These are phyloP conservation scores for Heliconius melpomene DNA, from an alignment of 1,140 invertebrate species.

Conservation along the genomic window DNA sequence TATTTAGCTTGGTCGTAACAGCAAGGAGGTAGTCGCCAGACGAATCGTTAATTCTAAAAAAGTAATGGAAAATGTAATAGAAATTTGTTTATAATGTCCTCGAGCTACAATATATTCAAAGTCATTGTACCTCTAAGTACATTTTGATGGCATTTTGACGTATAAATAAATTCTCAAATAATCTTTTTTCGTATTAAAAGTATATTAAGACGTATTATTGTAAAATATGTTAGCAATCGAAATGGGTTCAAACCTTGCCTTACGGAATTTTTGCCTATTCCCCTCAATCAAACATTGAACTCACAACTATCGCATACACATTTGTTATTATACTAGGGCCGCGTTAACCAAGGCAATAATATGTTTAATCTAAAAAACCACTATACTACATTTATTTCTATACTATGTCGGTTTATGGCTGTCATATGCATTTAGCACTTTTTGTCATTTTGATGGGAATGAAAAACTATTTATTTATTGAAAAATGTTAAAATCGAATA, in stretches of 20 bases:
- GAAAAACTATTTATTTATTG: not conserved
- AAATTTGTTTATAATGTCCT: too few relatives aligned
- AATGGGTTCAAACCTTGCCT: not conserved
- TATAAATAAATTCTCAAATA: too few relatives aligned
- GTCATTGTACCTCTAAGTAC: too few relatives aligned
- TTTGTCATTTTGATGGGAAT: not conserved
- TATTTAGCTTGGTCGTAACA: too few relatives aligned
- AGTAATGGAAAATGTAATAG: too few relatives aligned
- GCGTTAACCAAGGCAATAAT: not conserved
- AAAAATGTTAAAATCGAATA: slow-evolving; percentile 16
- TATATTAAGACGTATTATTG: not conserved
- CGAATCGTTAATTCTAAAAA: too few relatives aligned
- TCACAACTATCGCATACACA: not conserved
- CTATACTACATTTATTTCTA: not conserved
- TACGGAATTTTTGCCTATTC: not conserved
- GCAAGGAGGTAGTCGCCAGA: too few relatives aligned
- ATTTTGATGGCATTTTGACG: too few relatives aligned
- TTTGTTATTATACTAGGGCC: not conserved
- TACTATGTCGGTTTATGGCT: not conserved
- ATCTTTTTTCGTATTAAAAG: too few relatives aligned
- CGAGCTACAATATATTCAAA: too few relatives aligned
- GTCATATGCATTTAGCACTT: not conserved
- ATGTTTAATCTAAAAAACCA: not conserved
- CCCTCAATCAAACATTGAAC: not conserved
- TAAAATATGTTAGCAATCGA: not conserved